Evolutionary conservation across 1,140 invertebrate species (phyloP), one percentile per base, ranked within the genome.

Genomic region (Plutomurus gul): DNA sequence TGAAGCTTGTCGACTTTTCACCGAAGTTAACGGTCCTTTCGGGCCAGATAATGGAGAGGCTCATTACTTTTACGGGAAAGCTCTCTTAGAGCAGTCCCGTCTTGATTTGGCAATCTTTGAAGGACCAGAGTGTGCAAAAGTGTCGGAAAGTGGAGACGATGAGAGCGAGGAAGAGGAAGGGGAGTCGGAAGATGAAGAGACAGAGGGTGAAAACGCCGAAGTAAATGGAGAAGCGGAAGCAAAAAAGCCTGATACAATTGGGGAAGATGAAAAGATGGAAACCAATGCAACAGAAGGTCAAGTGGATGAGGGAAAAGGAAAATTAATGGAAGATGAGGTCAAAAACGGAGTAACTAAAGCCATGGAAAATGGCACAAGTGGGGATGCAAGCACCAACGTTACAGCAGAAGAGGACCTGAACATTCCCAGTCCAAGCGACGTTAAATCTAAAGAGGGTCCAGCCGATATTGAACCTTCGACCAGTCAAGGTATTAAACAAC

Each of bases 1-100:
- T 22, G 90, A 92, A 84, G 93, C 93, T 0, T 95, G 93, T 84
- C 89, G 92, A 83, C 84, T 93, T 27, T 87, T 95, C 18, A 90
- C 89, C 1, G 86, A 89, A 10, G 88, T 92, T 78, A 91, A 93
- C 87, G 94, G 94, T 2, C 93, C 95, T 72, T 89, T 90, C 11
- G 91, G 91, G 0, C 90, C 92, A 82, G 92, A 96, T 85, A 92
- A 93, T 85, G 95, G 90, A 13, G 94, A 96, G 70, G 92, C 93
- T 11, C 96, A 96, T 86, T 91, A 94, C 79, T 88, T 89, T 60
- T 93, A 93, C 86, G 94, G 94, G 0, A 92, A 92, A 85, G 91
- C 95, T 4, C 87, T 97, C 4, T 87, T 97, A 20, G 93, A 94
- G 77, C 85, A 96, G 39, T 91, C 93, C 0, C 88, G 95, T 84